Evolutionary conservation across 2,797 vertebrate genomes (phyloP).

Genomic region (Aldrovandia affinis): DNA sequence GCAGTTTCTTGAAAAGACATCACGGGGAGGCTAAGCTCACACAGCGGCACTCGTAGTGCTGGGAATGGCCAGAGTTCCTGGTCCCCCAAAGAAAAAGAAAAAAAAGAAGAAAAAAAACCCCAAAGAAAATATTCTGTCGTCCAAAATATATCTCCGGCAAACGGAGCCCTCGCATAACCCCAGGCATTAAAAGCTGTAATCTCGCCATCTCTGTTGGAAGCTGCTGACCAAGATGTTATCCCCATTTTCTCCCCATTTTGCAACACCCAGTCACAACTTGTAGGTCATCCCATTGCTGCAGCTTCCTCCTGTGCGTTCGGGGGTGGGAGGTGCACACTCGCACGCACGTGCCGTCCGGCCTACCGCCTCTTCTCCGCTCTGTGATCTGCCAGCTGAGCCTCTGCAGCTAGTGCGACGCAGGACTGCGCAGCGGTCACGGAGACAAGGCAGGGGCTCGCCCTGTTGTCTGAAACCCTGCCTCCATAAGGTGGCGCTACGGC

Average conservation of each 20-base stretch:
- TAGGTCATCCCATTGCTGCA: neutral
- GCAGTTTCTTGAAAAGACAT: conserved; percentile 13
- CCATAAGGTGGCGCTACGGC: neutral
- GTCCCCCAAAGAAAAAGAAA: neutral
- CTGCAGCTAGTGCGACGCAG: neutral
- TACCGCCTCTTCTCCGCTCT: neutral
- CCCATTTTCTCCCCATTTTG: neutral
- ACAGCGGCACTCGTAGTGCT: neutral
- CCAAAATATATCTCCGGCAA: conserved; percentile 2
- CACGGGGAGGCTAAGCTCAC: neutral
- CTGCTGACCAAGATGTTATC: neutral
- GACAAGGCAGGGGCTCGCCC: neutral
- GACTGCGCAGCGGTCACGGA: neutral
- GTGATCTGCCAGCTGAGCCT: neutral
- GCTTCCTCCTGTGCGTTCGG: neutral
- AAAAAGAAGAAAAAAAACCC: neutral
- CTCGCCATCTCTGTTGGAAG: neutral
- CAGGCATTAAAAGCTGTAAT: neutral
- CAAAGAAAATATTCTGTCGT: neutral
- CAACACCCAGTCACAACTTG: neutral
- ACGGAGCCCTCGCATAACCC: neutral
- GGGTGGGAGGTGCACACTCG: neutral
- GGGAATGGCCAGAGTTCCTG: neutral
- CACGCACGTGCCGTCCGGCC: neutral
- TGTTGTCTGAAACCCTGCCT: neutral